Evolutionary conservation across 2,888 invertebrate genomes (phyloP).

Genomic region (Molorchus minor): DNA sequence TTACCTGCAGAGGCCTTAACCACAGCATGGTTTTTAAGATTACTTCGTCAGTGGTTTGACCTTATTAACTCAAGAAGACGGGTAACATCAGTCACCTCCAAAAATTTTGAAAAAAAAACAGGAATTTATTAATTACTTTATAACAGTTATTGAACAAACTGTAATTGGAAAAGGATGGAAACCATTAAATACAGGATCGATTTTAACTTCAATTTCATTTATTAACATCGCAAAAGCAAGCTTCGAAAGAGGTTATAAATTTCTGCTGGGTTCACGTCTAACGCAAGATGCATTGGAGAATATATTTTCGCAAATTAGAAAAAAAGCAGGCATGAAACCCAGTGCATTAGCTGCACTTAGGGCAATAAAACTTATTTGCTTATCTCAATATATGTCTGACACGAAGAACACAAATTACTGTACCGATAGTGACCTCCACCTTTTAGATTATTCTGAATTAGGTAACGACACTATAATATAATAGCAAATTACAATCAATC

Average conservation of each 20-base stretch:
- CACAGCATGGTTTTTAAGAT: constrained; percentile 4
- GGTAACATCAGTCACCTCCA: constrained; percentile 6
- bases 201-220: constrained; percentile 7
- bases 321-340: constrained; percentile 5
- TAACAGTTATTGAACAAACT: not conserved
- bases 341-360: constrained; percentile 8
- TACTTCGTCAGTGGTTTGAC: constrained; percentile 9
- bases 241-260: constrained; percentile 9
- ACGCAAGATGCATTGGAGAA: constrained; percentile 10
- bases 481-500: no score
- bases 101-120: not conserved
- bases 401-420: constrained; percentile 3
- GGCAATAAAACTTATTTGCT: constrained; percentile 4
- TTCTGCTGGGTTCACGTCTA: constrained; percentile 8
- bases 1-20: constrained; percentile 18
- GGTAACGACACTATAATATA: no score
- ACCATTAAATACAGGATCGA: constrained; percentile 2
- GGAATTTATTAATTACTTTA: constrained; percentile 8
- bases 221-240: constrained; percentile 4
- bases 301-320: constrained; percentile 10
- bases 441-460: not conserved
- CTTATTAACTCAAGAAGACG: constrained; percentile 8
- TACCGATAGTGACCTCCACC: constrained; percentile 4
- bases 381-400: not conserved
- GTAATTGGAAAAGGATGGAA: not conserved